Conservation (phyloP, 53 echinoderm and acorn worm species). For the Hippasteria phrygiana region DNA sequence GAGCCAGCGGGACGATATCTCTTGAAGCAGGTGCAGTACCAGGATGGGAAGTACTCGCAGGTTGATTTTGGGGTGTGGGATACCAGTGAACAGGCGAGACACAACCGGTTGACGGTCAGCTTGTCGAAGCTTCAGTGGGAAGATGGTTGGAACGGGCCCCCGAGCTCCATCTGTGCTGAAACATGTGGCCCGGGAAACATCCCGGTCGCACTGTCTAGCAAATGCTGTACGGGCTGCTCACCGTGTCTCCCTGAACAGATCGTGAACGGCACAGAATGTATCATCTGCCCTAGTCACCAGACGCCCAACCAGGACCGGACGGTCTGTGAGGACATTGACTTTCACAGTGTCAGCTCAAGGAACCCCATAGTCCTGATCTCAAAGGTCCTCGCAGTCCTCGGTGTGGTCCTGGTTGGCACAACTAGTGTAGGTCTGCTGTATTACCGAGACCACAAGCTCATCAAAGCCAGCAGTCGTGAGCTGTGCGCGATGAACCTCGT, state of each 20-base stretch:
- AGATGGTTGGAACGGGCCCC: conserved; percentile 19
- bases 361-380: not conserved
- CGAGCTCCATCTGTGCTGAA: conserved; percentile 72
- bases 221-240: conserved; percentile 36
- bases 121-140: not conserved
- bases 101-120: not conserved
- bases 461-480: conserved; percentile 48
- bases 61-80: conserved; percentile 30
- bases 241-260: conserved; percentile 16
- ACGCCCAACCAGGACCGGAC: conserved; percentile 7
- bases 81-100: not conserved
- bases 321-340: not conserved
- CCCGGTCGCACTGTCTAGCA: not conserved
- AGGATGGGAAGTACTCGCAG: not conserved
- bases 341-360: not conserved
- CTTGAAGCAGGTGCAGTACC: not conserved
- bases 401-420: not conserved
- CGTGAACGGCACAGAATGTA: conserved; percentile 22
- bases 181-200: conserved; percentile 2
- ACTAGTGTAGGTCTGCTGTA: not conserved
- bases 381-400: not conserved
- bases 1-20: conserved; percentile 32
- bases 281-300: not conserved
- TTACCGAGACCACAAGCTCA: conserved; percentile 18
- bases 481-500: not conserved